phyloP scores from a whole-genome alignment of 2,888 invertebrate genomes.

The Pheosia tremula region DNA sequence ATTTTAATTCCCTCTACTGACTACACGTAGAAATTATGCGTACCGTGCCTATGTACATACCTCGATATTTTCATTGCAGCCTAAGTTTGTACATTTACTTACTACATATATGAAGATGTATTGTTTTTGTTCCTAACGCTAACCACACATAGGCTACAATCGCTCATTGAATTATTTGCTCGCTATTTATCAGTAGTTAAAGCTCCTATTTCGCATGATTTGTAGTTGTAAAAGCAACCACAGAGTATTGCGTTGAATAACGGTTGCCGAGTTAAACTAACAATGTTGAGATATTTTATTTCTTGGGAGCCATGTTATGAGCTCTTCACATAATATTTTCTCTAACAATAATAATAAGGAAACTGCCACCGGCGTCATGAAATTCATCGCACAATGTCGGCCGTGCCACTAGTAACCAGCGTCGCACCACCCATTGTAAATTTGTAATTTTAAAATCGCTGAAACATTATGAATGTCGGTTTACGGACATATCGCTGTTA shows the following conservation, averaged over 20 bases:
- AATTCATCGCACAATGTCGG: conserved; percentile 20
- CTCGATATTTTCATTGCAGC: no score
- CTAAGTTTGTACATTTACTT: no score
- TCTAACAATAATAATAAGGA: conserved; percentile 36
- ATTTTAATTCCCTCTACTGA: conserved; percentile 24
- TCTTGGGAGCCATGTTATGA: conserved; percentile 16
- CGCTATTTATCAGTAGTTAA: no score
- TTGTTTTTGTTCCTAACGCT: no score
- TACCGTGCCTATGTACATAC: no score
- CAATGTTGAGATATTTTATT: conserved; percentile 26
- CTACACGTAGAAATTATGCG: background rate
- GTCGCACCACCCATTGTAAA: conserved; percentile 14
- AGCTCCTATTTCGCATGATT: no score
- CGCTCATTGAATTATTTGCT: no score
- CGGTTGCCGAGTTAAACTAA: conserved; percentile 3
- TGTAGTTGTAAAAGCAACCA: no score
- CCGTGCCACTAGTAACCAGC: conserved; percentile 13
- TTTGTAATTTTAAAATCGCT: conserved; percentile 28
- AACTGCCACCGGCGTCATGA: conserved; percentile 16
- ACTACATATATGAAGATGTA: no score
- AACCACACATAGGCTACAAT: no score
- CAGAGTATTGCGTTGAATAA: background rate
- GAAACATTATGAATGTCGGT: conserved; percentile 38
- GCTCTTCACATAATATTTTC: conserved; percentile 22
- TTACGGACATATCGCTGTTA: conserved; percentile 25